Percentiles rank a stretch among this genome's conserved stretches.
These are phyloP conservation scores for Apodemus agrarius DNA, from an alignment of 2,797 vertebrate species.

Conservation along the genomic window DNA sequence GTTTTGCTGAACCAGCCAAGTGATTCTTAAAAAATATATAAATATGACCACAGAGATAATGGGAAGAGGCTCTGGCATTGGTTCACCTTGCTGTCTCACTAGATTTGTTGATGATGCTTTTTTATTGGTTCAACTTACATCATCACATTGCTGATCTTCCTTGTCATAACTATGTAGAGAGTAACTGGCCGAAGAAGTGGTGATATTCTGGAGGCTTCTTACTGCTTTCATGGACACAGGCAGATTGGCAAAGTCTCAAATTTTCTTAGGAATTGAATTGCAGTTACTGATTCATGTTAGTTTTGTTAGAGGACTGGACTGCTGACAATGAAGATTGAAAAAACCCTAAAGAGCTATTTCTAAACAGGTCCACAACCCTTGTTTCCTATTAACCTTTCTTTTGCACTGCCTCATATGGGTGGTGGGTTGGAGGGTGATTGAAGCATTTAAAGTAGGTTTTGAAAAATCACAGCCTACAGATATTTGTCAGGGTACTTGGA, in stretches of 20 bases:
- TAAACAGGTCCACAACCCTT: not conserved
- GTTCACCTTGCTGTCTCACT: not conserved
- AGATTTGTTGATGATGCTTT: not conserved
- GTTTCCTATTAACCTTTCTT: not conserved
- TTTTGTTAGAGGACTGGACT: not conserved
- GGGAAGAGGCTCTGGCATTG: not conserved
- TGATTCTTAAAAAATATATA: not conserved
- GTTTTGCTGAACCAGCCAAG: not conserved
- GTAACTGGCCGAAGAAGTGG: not conserved
- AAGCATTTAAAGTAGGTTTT: not conserved
- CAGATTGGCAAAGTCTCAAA: not conserved
- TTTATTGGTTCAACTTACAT: not conserved
- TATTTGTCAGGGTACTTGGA: not conserved
- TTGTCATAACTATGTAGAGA: not conserved
- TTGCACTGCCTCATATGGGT: not conserved
- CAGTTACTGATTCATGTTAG: not conserved
- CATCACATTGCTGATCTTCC: not conserved
- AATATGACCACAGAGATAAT: not conserved
- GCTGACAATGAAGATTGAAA: not conserved
- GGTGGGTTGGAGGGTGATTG: not conserved
- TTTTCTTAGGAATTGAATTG: not conserved
- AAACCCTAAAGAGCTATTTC: not conserved
- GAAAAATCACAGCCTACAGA: not conserved
- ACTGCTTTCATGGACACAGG: not conserved
- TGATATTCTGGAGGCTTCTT: not conserved